Base-by-base conservation (phyloP, 2,113 vertebrate genomes). In the Tetrao urogallus region DNA sequence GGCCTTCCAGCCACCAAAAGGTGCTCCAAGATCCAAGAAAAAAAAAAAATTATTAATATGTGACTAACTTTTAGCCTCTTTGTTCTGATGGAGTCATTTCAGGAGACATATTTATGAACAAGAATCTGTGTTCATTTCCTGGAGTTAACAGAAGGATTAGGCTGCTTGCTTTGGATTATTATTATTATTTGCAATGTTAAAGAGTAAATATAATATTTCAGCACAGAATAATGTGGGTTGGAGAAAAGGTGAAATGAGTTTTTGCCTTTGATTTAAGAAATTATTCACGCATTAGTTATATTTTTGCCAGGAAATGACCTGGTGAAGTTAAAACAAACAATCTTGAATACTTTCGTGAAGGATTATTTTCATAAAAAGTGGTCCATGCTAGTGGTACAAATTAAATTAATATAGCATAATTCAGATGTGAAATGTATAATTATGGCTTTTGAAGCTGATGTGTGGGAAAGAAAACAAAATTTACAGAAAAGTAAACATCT, bases 121-220 rank as follows among this genome's bases (percentile, higher is more conserved):
- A 47, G 64, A 47, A 82, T 91, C 36, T 92, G 3, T 81, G 27
- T 56, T 89, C 14, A 38, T 95, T 95, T 94, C 82, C 87, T 86
- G 30, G 56, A 56, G 60, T 77, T 86, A 91, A 83, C 67, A 77
- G 76, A 42, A 81, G n/a, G 72, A 88, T 88, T 77, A 89, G 20
- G n/a, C 61, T 89, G 32, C 91, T 93, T 91, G 47, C 61, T 86
- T 85, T 83, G 74, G 71, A 34, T 87, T 91, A 80, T 95, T 93
- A 80, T 95, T 93, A 67, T 85, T 60, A 85, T 52, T 77, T 75
- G 45, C 71, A 43, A 45, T 92, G 19, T 40, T 80, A 54, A 89
- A 92, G n/a, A 58, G 92, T 67, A 86, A 38, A 30, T 91, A 22
- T 82, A 80, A 17, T 86, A 82, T 72, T 90, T 80, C 73, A 84